Evolutionary conservation across 1,140 invertebrate genomes (phyloP).

Genomic region (Drosophila lowei): DNA sequence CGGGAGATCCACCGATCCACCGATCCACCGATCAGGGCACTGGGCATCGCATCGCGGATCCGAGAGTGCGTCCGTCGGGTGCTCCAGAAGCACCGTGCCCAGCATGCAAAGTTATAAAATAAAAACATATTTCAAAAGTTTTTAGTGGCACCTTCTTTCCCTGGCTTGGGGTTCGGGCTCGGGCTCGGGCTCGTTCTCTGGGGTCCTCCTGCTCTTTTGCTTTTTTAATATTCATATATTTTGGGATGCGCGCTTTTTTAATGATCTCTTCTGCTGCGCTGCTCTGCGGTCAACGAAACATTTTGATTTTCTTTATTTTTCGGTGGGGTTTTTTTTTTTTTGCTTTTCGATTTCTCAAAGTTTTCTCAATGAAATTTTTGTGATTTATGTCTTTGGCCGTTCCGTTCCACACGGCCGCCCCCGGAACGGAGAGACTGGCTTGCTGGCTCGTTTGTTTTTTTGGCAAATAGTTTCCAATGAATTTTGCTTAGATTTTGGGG

Average conservation of each 20-base stretch:
- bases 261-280: constrained; percentile 45
- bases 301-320: constrained; percentile 45
- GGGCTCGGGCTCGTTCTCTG: constrained; percentile 29
- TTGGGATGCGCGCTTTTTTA: constrained; percentile 52
- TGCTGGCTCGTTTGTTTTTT: constrained; percentile 16
- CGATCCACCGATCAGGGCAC: not conserved
- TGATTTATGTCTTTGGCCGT: constrained; percentile 73
- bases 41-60: not conserved
- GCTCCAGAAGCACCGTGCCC: constrained; percentile 78
- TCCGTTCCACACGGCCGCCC: too few relatives aligned
- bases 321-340: constrained; percentile 25
- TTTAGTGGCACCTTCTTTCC: constrained; percentile 72
- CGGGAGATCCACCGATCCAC: constrained; percentile 9
- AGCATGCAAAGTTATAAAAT: constrained; percentile 80
- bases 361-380: constrained; percentile 81
- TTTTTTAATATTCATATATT: constrained; percentile 61
- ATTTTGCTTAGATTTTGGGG: constrained; percentile 69
- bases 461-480: constrained; percentile 82
- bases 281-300: constrained; percentile 32
- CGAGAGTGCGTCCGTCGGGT: constrained; percentile 33
- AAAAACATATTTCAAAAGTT: constrained; percentile 82
- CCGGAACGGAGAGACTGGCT: constrained; percentile 3
- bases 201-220: constrained; percentile 10
- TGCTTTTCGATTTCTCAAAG: constrained; percentile 40
- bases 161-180: constrained; percentile 16